Base-by-base conservation (phyloP, 1,140 invertebrate species). In the Pentalonia nigronervosa region DNA sequence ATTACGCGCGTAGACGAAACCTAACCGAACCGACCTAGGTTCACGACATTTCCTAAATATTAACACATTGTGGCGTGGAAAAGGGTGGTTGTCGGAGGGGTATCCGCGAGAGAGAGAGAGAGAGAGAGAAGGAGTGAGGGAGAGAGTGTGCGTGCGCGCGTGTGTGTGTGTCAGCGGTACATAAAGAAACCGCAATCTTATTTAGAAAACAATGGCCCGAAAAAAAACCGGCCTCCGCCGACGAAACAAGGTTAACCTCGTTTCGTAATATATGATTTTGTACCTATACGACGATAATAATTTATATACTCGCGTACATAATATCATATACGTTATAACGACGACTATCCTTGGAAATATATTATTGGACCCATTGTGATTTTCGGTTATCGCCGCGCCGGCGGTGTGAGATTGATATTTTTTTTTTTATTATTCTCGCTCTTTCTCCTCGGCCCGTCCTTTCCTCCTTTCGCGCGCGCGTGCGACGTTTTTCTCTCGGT, bases 221-320 rank as follows among this genome's bases (percentile, higher is more conserved):
- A 88, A 76, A 60, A 88, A 88, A 88, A 91, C 90, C 23, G 90
- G 90, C 90, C 90, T 91, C 90, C 90, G 20, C 45, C 50, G 48
- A 20, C 11, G 87, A 81, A 91, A 91, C 90, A 91, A 91, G 90
- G 90, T 91, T 91, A 91, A 91, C 90, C 53, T 91, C 90, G 76
- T 76, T 91, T 91, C 90, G 34, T 91, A 76, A 67, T 45, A 36
- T 76, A 81, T 81, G 56, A 81, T 91, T 91, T 91, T 20, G 60
- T 91, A 50, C 67, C 47, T 91, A n/a, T 20, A 14, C 60, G 60
- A n/a, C 60, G 60, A 76, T 76, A 76, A 76, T n/a, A 76, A 7
- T 41, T 41, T 41, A 41, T 56, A 23, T 76, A 76, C 60, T 30
- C 60, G 1, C 30, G 60, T 30, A 9, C 8, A 41, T 83, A 41